phyloP scores from a whole-genome alignment of 1,140 invertebrate species.

The Listronotus bonariensis region DNA sequence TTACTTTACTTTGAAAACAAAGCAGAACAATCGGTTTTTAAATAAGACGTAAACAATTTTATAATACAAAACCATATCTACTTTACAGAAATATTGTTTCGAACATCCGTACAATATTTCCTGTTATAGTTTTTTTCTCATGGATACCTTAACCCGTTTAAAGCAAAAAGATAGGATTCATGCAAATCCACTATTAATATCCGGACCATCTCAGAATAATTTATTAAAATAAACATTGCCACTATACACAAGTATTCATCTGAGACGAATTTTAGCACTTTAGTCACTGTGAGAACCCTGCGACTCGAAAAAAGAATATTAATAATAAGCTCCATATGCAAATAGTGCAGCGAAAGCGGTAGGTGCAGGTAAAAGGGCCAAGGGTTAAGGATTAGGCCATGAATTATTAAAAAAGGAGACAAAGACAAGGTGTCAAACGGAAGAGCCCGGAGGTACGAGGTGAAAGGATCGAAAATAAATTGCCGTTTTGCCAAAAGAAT shows the following conservation, averaged over 20 bases:
- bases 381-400: constrained; percentile 33
- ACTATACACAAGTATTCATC: constrained; percentile 33
- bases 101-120: no score
- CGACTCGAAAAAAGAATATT: constrained; percentile 11
- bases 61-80: no score
- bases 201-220: constrained; percentile 16
- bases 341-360: constrained; percentile 1
- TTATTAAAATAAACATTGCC: constrained; percentile 36
- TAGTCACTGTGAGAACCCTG: constrained; percentile 31
- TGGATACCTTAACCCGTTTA: background rate
- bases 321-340: constrained; percentile 31
- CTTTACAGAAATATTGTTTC: no score
- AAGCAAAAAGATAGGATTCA: background rate
- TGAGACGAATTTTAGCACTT: constrained; percentile 37
- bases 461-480: constrained; percentile 30
- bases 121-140: constrained; percentile 28
- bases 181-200: constrained; percentile 24
- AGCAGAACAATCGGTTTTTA: no score
- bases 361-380: constrained; percentile 32
- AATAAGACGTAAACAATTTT: no score
- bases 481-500: constrained; percentile 32
- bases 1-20: no score
- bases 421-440: constrained; percentile 31
- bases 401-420: constrained; percentile 34
- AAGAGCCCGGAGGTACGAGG: constrained; percentile 5